phyloP scores from a whole-genome alignment of 1,140 invertebrate genomes.

The Caenorhabditis inopinata region DNA sequence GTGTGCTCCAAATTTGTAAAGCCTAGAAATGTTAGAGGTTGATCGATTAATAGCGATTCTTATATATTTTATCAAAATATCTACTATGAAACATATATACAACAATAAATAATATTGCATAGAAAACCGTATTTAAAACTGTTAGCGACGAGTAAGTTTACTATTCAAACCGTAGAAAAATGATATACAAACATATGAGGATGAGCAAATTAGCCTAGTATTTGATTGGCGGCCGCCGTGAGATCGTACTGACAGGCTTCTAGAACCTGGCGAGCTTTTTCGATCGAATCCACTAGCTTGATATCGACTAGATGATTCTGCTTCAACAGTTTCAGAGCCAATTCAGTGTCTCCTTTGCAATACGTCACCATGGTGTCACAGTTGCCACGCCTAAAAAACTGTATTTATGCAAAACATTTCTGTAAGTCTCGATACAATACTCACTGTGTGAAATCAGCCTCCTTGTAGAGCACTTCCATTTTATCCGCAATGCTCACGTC shows the following conservation, averaged over 20 bases:
- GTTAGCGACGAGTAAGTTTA: too few species aligned
- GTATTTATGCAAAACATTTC: too few species aligned
- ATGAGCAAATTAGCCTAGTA: neutral
- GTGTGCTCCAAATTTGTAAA: neutral
- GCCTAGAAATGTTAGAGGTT: too few species aligned
- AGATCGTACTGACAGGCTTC: constrained; percentile 44
- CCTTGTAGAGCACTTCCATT: constrained; percentile 41
- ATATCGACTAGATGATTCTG: constrained; percentile 38
- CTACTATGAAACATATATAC: neutral
- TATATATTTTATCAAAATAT: too few species aligned
- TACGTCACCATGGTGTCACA: constrained; percentile 45
- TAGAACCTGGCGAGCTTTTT: constrained; percentile 3
- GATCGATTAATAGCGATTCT: too few species aligned
- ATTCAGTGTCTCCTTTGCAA: constrained; percentile 38
- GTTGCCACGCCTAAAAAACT: constrained; percentile 38
- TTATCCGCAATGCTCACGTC: neutral
- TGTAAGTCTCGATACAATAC: neutral
- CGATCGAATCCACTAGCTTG: neutral
- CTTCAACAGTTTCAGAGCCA: constrained; percentile 45
- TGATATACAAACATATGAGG: neutral
- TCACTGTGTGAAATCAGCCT: constrained; percentile 33
- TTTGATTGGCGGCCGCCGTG: constrained; percentile 38
- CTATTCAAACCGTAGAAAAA: neutral
- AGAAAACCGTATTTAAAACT: too few species aligned
- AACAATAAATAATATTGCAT: constrained; percentile 21